A percentile compares a stretch with the other conserved stretches of the same genome.
Evolutionary conservation across 1,140 invertebrate species (phyloP).

Genomic region (Wiebesia pumilae): DNA sequence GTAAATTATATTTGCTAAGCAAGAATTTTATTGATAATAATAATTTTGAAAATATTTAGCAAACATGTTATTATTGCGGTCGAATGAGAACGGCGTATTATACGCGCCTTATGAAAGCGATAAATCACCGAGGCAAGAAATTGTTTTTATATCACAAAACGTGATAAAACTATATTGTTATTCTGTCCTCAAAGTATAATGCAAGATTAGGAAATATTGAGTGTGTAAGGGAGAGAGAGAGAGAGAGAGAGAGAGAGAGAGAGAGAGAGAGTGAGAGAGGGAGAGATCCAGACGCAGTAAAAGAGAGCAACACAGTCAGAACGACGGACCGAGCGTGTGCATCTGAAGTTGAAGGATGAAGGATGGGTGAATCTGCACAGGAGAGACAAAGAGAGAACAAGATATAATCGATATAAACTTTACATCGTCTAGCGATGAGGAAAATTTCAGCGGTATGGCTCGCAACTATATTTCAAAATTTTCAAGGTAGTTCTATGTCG

Average conservation of each 20-base stretch:
- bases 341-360: too few species aligned
- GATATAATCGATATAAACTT: slow-evolving; percentile 11
- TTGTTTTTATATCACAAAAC: slow-evolving; percentile 36
- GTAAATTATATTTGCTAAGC: too few species aligned
- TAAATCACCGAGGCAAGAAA: slow-evolving; percentile 25
- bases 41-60: slow-evolving; percentile 26
- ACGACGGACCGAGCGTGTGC: too few species aligned
- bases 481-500: background rate
- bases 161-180: slow-evolving; percentile 36
- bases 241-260: background rate
- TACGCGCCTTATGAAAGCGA: slow-evolving; percentile 18
- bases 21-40: background rate
- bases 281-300: too few species aligned
- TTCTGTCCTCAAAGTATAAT: slow-evolving; percentile 25
- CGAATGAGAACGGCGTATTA: background rate
- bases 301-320: too few species aligned
- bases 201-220: background rate
- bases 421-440: background rate
- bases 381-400: background rate
- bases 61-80: slow-evolving; percentile 17
- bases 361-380: background rate
- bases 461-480: slow-evolving; percentile 21
- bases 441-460: background rate
- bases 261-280: background rate
- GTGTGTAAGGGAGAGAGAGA: background rate